phyloP scores from a whole-genome alignment of 2,113 vertebrate species.

The Bos javanicus region DNA sequence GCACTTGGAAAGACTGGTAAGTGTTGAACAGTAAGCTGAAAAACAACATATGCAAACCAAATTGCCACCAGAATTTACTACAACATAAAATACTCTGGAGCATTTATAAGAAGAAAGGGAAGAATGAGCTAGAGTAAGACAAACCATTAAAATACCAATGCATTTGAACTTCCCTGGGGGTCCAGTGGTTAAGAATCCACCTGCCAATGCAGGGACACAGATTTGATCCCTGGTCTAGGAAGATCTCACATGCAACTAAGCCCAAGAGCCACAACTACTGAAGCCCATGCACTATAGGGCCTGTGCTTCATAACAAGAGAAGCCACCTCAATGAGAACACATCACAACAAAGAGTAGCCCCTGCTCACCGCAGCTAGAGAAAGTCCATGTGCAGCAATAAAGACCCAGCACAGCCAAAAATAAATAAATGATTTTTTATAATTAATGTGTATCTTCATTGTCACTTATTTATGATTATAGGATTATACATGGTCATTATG shows the following conservation, averaged over 20 bases:
- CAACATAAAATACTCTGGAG: neutral
- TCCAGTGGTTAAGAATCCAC: neutral
- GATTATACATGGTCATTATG: neutral
- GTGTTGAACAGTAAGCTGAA: neutral
- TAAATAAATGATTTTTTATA: neutral
- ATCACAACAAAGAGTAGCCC: neutral
- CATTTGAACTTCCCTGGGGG: neutral
- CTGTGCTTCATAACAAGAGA: neutral
- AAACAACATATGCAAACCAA: neutral
- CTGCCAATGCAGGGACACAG: neutral
- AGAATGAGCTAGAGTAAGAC: neutral
- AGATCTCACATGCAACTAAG: neutral
- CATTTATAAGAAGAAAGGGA: neutral
- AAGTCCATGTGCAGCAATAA: neutral
- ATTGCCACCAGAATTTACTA: slow-evolving; percentile 26
- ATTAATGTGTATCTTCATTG: neutral
- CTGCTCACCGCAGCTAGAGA: neutral
- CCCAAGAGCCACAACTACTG: neutral
- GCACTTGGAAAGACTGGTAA: neutral
- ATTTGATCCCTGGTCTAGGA: neutral
- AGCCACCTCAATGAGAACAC: neutral
- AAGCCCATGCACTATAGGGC: neutral
- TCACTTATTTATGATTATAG: slow-evolving; percentile 14
- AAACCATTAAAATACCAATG: neutral
- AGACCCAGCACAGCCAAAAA: neutral